phyloP scores from a whole-genome alignment of 2,113 vertebrate genomes.

The Crotalus horridus region DNA sequence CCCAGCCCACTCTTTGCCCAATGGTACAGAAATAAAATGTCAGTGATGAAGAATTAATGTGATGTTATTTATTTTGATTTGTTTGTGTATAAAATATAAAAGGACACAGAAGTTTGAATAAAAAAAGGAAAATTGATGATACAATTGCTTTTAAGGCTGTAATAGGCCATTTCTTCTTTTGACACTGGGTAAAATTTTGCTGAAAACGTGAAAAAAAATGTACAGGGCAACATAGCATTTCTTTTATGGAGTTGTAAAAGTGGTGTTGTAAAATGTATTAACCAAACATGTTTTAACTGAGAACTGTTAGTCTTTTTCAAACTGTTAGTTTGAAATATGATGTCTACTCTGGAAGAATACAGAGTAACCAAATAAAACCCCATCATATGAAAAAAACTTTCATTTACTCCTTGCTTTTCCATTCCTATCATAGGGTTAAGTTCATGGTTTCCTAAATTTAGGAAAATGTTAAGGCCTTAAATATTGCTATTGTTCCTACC shows the following conservation, averaged over 20 bases:
- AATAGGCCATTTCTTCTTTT: not conserved
- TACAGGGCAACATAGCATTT: not conserved
- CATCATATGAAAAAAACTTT: not conserved
- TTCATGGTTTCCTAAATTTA: not conserved
- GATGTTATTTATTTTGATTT: conserved; percentile 44
- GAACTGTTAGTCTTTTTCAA: not conserved
- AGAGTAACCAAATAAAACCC: not conserved
- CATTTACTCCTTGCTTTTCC: not conserved
- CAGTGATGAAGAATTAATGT: conserved; percentile 31
- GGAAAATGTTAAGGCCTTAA: not conserved
- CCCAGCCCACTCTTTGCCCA: conserved; percentile 13
- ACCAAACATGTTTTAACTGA: not conserved
- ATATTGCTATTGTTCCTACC: not conserved
- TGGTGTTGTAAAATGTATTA: not conserved
- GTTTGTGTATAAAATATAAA: conserved; percentile 29
- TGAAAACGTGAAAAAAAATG: not conserved
- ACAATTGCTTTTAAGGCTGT: not conserved
- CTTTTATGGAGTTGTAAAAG: not conserved
- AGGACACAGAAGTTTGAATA: conserved; percentile 13
- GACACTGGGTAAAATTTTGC: not conserved
- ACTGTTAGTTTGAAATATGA: not conserved
- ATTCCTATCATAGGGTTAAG: not conserved
- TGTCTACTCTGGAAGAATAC: not conserved
- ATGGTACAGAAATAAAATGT: conserved; percentile 50
- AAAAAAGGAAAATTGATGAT: conserved; percentile 18